These are phyloP conservation scores for Microctonus brassicae DNA, from an alignment of 2,888 invertebrate genomes.

Conservation along the genomic window DNA sequence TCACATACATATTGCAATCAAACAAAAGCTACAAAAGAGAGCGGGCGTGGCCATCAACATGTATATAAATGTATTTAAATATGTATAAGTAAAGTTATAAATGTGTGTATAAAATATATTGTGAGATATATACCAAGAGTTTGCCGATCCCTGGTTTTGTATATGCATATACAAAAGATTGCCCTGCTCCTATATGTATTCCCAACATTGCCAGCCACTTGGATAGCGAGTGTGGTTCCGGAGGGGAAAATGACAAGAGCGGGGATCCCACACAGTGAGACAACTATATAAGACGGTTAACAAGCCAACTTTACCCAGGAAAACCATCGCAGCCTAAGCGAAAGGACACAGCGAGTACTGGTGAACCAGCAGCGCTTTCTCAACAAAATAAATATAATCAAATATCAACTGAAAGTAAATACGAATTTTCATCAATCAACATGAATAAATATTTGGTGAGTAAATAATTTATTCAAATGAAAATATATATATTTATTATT, in stretches of 20 bases:
- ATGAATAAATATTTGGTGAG: constrained; percentile 64
- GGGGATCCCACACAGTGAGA: constrained; percentile 49
- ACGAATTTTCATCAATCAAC: constrained; percentile 40
- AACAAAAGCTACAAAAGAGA: constrained; percentile 29
- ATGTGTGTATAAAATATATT: neutral
- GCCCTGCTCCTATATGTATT: constrained; percentile 29
- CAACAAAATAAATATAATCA: constrained; percentile 2
- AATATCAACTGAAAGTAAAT: constrained; percentile 26
- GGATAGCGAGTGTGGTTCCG: constrained; percentile 32
- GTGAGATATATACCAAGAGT: constrained; percentile 14
- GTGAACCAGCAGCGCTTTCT: constrained; percentile 56
- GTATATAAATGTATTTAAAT: neutral
- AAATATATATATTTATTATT: too few relatives aligned
- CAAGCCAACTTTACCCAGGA: constrained; percentile 61
- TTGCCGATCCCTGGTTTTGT: constrained; percentile 42
- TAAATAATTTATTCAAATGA: constrained; percentile 28
- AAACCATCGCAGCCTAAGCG: constrained; percentile 58
- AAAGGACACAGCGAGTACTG: constrained; percentile 57
- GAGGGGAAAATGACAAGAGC: constrained; percentile 55
- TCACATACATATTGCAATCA: neutral
- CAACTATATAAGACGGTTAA: constrained; percentile 65
- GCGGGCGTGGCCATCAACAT: constrained; percentile 31
- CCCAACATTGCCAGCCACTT: constrained; percentile 26
- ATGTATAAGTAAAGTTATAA: neutral
- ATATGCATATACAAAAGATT: constrained; percentile 33